Conservation (phyloP, 2,888 invertebrate genomes). For the Dioctria rufipes region DNA sequence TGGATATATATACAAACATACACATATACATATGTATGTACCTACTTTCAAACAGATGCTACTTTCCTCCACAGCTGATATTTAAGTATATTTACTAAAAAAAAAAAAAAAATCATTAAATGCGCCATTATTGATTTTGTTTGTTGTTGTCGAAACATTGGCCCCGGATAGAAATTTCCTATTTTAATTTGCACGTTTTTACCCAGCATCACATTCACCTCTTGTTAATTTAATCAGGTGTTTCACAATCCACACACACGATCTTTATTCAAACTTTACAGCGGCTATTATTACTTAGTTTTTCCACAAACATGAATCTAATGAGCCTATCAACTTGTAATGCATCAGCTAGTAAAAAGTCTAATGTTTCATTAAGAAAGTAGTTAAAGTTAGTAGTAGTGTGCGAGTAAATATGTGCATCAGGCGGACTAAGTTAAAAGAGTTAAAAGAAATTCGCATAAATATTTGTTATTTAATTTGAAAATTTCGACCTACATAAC, state of each 20-base stretch:
- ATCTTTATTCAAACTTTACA: slow-evolving; percentile 13
- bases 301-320: background rate
- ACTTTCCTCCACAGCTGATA: background rate
- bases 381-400: background rate
- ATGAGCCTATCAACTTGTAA: background rate
- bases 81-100: slow-evolving; percentile 2
- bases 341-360: background rate
- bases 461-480: slow-evolving; percentile 10
- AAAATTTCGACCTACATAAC: slow-evolving; percentile 28
- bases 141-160: background rate
- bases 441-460: background rate
- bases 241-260: background rate
- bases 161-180: slow-evolving; percentile 8
- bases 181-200: slow-evolving; percentile 15
- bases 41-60: slow-evolving; percentile 20
- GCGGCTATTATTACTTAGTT: background rate
- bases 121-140: slow-evolving; percentile 30
- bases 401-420: no score
- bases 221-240: slow-evolving; percentile 2
- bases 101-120: background rate
- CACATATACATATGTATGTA: no score
- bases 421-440: background rate
- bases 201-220: background rate
- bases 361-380: background rate
- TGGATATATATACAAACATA: background rate